Conservation (phyloP, 2,888 invertebrate species). For the Melieria picta region DNA sequence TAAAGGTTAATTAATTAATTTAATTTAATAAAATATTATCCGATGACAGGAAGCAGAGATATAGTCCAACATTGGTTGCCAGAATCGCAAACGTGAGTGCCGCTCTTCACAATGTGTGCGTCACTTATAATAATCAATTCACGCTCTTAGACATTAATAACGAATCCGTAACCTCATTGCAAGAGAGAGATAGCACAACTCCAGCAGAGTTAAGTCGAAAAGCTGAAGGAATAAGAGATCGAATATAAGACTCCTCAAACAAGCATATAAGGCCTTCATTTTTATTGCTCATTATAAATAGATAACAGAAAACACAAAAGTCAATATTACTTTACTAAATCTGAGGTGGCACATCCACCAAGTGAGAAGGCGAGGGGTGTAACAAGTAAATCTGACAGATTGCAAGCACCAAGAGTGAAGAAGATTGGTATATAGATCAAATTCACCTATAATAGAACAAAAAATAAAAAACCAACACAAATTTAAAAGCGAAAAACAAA, state of each 20-base stretch:
- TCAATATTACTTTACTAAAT: too few species aligned
- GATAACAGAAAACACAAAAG: not conserved
- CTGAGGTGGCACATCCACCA: too few species aligned
- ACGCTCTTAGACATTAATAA: not conserved
- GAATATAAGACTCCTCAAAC: not conserved
- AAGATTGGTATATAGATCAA: too few species aligned
- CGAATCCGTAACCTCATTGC: not conserved
- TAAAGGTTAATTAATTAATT: too few species aligned
- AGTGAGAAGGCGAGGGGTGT: too few species aligned
- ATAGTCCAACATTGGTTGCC: slow-evolving; percentile 4
- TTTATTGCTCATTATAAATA: not conserved
- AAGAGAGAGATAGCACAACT: too few species aligned
- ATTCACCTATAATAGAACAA: too few species aligned
- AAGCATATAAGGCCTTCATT: not conserved
- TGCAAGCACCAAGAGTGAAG: too few species aligned
- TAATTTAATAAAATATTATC: not conserved
- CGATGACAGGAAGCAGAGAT: not conserved
- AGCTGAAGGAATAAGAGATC: too few species aligned
- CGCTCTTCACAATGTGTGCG: not conserved
- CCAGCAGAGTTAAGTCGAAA: too few species aligned
- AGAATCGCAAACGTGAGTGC: not conserved
- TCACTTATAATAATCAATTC: not conserved
- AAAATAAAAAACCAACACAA: not conserved
- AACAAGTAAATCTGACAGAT: too few species aligned
- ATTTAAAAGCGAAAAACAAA: not conserved